phyloP scores from a whole-genome alignment of 2,797 vertebrate species.

The Austrolebias charrua region DNA sequence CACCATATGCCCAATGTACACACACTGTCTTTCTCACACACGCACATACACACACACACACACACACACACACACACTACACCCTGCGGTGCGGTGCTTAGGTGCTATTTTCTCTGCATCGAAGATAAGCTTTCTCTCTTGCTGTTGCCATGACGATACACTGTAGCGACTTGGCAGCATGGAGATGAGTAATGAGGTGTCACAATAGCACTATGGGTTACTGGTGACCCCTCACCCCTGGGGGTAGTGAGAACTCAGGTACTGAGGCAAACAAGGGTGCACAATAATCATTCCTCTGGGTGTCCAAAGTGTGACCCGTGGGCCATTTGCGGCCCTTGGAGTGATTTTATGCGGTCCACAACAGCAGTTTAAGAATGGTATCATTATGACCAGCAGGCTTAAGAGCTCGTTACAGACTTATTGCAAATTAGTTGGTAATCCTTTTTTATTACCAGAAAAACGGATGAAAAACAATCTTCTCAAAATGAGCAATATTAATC shows the following conservation, averaged over 20 bases:
- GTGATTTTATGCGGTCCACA: too few relatives aligned
- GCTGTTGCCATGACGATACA: constrained; percentile 65
- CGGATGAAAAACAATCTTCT: too few relatives aligned
- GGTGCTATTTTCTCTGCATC: constrained; percentile 60
- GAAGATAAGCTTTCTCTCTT: constrained; percentile 55
- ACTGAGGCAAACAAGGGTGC: constrained; percentile 43
- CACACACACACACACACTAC: constrained; percentile 30
- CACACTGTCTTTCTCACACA: neutral
- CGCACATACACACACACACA: constrained; percentile 29
- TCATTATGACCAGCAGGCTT: too few relatives aligned
- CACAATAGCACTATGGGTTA: constrained; percentile 52
- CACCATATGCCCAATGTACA: constrained; percentile 62
- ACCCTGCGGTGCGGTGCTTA: constrained; percentile 43
- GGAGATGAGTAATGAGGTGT: constrained; percentile 69
- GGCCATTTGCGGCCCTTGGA: too few relatives aligned
- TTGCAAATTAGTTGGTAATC: too few relatives aligned
- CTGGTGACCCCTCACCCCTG: constrained; percentile 58
- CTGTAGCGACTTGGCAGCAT: constrained; percentile 26
- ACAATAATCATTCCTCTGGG: constrained; percentile 44
- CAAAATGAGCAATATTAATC: too few relatives aligned
- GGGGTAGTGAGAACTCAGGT: constrained; percentile 49
- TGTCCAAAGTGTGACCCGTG: too few relatives aligned
- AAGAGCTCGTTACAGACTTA: too few relatives aligned
- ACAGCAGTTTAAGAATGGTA: too few relatives aligned
- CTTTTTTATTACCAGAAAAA: too few relatives aligned